Base-by-base conservation (phyloP, 23 tunicate species). In the Pegea sp. region DNA sequence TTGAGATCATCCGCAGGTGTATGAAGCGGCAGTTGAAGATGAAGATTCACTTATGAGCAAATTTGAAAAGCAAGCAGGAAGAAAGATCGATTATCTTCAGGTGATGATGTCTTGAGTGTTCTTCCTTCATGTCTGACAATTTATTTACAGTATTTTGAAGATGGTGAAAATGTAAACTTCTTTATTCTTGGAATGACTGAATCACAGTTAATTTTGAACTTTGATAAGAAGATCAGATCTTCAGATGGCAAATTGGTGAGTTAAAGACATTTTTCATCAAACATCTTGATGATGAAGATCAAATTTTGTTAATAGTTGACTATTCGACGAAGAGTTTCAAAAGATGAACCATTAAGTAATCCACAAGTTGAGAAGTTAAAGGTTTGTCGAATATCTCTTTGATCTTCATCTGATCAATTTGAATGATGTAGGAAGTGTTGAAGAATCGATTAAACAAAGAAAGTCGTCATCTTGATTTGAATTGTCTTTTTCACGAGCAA, bases 221-320 rank as follows among this genome's bases (percentile, higher is more conserved):
- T 69, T 48, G 64, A 34, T 29, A 63, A 56, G 29, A 64, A 64
- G 33, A 51, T 72, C n/a, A 20, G 31, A 7, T 42, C 64, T 1
- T 70, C 79, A 2, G 70, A 64, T 6, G 79, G 79, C 0, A 56
- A 28, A 19, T 63, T 56, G 64, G 70, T 72, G 55, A 8, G 30
- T 0, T 8, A 8, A 16, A 38, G 11, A 11, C 11, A 38, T 8
- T 38, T 38, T 38, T 16, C 13, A 16, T 11, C 11, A 38, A 8
- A 11, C 46, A 38, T 8, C 46, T 8, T 38, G 16, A 16, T 16
- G 13, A 8, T 16, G 16, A 38, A 11, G 13, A 8, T 8, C 16
- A 8, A 38, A 8, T 38, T 38, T 16, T 16, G 16, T 58, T 6
- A 20, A 4, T 32, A 58, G 62, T 26, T 58, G 33, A 5, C 24